phyloP scores from a whole-genome alignment of 1,140 invertebrate genomes.

The Zaprionus inermis region DNA sequence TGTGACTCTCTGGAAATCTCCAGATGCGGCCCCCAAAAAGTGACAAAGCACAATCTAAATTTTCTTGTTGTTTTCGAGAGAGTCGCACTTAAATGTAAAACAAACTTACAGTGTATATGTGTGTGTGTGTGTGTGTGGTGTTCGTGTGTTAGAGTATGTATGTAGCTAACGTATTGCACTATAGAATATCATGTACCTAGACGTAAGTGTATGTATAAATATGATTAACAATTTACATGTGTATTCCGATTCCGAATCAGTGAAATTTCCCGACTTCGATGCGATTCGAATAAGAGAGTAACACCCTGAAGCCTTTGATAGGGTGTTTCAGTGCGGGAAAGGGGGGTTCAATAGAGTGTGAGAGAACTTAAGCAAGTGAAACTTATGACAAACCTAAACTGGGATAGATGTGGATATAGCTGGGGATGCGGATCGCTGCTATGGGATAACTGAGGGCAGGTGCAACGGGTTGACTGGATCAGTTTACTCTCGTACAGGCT shows the following conservation, averaged over 20 bases:
- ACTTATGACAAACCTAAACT: constrained; percentile 5
- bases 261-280: neutral
- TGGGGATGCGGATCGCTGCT: neutral
- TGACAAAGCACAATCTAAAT: constrained; percentile 55
- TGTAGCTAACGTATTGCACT: constrained; percentile 76
- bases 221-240: constrained; percentile 75
- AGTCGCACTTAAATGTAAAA: constrained; percentile 16
- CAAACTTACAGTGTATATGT: neutral
- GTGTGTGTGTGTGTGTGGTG: constrained; percentile 30
- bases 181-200: constrained; percentile 51
- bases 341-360: neutral
- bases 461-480: constrained; percentile 6
- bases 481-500: neutral
- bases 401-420: neutral
- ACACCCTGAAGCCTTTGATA: constrained; percentile 27
- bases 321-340: neutral
- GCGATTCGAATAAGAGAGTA: constrained; percentile 10
- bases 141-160: constrained; percentile 36
- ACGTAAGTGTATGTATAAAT: constrained; percentile 53
- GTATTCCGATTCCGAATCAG: constrained; percentile 29
- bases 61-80: constrained; percentile 50
- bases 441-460: neutral
- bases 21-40: constrained; percentile 58
- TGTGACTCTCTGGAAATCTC: constrained; percentile 60
- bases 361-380: neutral